Evolutionary conservation across 1,140 invertebrate species (phyloP).

Genomic region (Helicoverpa armigera): DNA sequence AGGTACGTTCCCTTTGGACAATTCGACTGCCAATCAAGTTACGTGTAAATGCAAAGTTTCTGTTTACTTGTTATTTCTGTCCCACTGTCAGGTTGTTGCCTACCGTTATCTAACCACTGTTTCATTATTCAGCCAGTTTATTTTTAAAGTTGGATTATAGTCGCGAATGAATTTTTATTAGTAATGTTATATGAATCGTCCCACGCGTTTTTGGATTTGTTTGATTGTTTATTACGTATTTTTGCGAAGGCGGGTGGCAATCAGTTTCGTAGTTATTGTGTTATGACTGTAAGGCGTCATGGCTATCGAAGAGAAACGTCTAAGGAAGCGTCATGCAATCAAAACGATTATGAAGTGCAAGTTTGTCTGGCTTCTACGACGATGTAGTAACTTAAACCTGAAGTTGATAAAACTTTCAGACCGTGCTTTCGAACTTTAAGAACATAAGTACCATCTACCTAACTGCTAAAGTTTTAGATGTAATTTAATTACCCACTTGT

Average conservation of each 20-base stretch:
- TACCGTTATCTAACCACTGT: conserved; percentile 12
- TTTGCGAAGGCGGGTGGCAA: neutral
- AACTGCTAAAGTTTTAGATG: too few relatives aligned
- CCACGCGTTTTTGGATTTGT: conserved; percentile 1
- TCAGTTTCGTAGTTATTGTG: neutral
- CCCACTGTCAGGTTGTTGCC: neutral
- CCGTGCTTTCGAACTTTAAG: too few relatives aligned
- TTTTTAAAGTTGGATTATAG: neutral
- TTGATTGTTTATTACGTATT: conserved; percentile 12
- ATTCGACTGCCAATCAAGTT: conserved; percentile 23
- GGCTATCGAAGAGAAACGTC: neutral
- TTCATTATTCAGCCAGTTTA: conserved; percentile 14
- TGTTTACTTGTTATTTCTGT: conserved; percentile 14
- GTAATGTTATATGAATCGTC: conserved; percentile 7
- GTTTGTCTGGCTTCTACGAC: neutral
- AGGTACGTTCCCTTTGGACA: neutral
- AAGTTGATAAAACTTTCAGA: too few relatives aligned
- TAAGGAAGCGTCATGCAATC: neutral
- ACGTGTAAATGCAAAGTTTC: conserved; percentile 20
- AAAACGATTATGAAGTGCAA: neutral
- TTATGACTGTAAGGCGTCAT: neutral
- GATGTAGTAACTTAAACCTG: too few relatives aligned
- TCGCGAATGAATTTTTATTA: conserved; percentile 2
- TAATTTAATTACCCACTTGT: too few relatives aligned
- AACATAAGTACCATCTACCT: too few relatives aligned